Evolutionary conservation across 2,113 vertebrate genomes (phyloP).

Genomic region (Notothenia coriiceps): DNA sequence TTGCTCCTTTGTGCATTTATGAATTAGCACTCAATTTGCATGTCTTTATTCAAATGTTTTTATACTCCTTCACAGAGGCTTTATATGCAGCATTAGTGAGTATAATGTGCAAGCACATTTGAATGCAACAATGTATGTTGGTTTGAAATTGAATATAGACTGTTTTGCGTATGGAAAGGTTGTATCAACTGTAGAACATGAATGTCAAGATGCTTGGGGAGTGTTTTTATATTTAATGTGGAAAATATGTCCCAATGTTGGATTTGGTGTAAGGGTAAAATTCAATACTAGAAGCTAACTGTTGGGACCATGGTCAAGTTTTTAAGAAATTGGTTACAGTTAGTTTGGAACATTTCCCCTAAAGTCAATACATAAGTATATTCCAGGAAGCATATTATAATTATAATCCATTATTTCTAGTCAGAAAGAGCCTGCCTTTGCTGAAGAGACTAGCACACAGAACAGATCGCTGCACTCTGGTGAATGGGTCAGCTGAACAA

Average conservation of each 20-base stretch:
- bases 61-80: too few relatives aligned
- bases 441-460: neutral
- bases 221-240: neutral
- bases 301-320: too few relatives aligned
- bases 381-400: neutral
- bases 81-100: neutral
- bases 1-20: neutral
- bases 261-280: neutral
- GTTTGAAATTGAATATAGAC: too few relatives aligned
- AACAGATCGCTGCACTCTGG: neutral
- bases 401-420: neutral
- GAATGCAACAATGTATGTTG: too few relatives aligned
- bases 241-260: neutral
- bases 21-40: neutral
- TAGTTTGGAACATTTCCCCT: neutral
- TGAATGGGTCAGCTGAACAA: neutral
- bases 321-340: neutral
- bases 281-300: neutral
- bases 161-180: neutral
- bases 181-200: neutral
- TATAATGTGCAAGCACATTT: neutral
- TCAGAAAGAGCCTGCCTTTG: neutral
- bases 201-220: neutral
- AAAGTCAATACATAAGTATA: conserved; percentile 1
- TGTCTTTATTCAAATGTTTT: neutral